Conservation (phyloP, 2,797 vertebrate species). For the Pseudochaenichthys georgianus region DNA sequence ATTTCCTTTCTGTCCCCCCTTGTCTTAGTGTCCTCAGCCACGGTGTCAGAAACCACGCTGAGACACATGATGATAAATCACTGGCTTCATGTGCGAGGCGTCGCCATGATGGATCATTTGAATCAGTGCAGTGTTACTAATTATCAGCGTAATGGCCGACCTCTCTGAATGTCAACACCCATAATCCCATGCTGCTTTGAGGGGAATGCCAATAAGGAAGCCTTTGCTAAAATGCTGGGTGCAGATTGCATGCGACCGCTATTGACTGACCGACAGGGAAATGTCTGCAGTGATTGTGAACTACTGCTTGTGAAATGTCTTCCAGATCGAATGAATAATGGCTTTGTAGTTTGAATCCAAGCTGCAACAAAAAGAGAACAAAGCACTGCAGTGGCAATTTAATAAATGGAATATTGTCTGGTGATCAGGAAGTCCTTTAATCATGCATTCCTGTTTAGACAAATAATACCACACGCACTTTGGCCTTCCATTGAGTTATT, state of each 20-base stretch:
- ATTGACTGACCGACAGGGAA: conserved; percentile 69
- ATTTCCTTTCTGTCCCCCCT: background rate
- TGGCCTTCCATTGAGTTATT: too few relatives aligned
- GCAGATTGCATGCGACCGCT: conserved; percentile 78
- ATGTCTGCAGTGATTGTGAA: conserved; percentile 71
- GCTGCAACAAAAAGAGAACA: conserved; percentile 5
- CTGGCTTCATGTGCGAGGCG: conserved; percentile 50
- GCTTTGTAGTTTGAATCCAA: conserved; percentile 44
- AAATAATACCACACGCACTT: background rate
- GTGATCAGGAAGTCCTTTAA: background rate
- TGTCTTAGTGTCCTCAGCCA: background rate
- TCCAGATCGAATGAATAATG: conserved; percentile 61
- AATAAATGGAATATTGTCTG: conserved; percentile 4
- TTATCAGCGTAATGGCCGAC: conserved; percentile 50
- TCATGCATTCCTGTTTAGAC: background rate
- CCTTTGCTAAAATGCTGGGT: conserved; percentile 29
- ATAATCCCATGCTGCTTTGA: conserved; percentile 71
- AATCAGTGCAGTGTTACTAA: conserved; percentile 68
- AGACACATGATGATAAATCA: conserved; percentile 71
- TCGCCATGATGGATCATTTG: conserved; percentile 76
- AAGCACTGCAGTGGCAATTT: conserved; percentile 11
- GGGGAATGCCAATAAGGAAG: conserved; percentile 74
- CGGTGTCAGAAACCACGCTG: conserved; percentile 1
- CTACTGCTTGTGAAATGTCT: conserved; percentile 42
- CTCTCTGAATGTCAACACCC: conserved; percentile 64